Percentiles rank a stretch among this genome's conserved stretches.
These are phyloP conservation scores for Pleuronectes platessa DNA, from an alignment of 2,113 vertebrate genomes.

Conservation along the genomic window DNA sequence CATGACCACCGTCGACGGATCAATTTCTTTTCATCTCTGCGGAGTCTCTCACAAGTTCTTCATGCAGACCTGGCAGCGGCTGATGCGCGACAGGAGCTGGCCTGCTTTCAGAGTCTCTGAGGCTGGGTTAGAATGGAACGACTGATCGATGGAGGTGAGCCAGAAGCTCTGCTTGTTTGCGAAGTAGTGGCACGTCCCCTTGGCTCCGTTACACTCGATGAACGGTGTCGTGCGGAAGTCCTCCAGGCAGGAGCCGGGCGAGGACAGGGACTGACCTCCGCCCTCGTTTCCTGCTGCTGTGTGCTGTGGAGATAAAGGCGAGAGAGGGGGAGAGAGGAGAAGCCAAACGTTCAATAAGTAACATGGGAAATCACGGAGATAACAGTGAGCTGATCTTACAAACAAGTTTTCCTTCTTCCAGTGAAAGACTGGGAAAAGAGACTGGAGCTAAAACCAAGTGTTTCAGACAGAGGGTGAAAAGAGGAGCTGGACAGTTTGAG, in stretches of 20 bases:
- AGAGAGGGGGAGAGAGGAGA: conserved; percentile 15
- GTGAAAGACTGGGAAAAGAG: no score
- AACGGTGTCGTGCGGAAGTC: conserved; percentile 97
- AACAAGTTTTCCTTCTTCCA: no score
- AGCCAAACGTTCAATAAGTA: not conserved
- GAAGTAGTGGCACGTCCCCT: conserved; percentile 97
- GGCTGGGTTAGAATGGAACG: conserved; percentile 86
- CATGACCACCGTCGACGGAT: conserved; percentile 7
- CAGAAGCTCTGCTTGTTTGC: conserved; percentile 98
- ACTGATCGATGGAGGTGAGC: conserved; percentile 89
- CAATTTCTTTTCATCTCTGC: not conserved
- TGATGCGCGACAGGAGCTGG: conserved; percentile 93
- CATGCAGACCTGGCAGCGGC: conserved; percentile 99
- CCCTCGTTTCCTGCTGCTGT: conserved; percentile 94
- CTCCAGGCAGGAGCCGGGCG: conserved; percentile 96
- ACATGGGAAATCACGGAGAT: not conserved
- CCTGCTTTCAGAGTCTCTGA: conserved; percentile 94
- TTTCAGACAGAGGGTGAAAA: not conserved
- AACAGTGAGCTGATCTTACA: not conserved
- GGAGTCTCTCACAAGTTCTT: conserved; percentile 90
- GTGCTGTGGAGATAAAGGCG: conserved; percentile 84
- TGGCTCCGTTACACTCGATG: conserved; percentile 95
- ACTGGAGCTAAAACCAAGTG: not conserved
- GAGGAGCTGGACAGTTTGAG: not conserved
- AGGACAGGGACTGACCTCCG: conserved; percentile 94